Conservation (phyloP, 30 jellyfish, hydroid and myxozoan genomes). For the Aurelia aurita complex sp. Pacific region DNA sequence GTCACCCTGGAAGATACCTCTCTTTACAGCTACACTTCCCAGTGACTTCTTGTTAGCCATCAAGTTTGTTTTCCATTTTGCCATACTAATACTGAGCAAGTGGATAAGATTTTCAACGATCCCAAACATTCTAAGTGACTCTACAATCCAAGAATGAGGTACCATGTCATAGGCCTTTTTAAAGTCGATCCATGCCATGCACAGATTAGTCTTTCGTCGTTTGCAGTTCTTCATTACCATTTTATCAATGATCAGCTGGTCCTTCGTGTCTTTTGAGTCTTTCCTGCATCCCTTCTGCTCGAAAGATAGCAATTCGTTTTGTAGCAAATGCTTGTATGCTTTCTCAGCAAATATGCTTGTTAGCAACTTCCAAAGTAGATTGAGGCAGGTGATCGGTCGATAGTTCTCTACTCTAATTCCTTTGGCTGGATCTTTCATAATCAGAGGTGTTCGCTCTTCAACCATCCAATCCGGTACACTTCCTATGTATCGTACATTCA, state of each 20-base stretch:
- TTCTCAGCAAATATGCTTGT: not conserved
- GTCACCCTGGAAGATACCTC: slow-evolving; percentile 40
- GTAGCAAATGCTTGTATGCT: too few relatives aligned
- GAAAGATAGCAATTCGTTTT: not conserved
- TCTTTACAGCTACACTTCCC: not conserved
- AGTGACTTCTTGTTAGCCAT: too few relatives aligned
- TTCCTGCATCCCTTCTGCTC: slow-evolving; percentile 21
- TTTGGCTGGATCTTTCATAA: slow-evolving; percentile 12
- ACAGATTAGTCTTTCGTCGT: not conserved
- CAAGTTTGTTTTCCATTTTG: too few relatives aligned
- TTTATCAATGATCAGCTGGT: too few relatives aligned
- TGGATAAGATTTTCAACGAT: not conserved
- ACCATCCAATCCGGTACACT: slow-evolving; percentile 1
- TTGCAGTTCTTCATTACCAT: not conserved
- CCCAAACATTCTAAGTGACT: not conserved
- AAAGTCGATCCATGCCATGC: slow-evolving; percentile 8
- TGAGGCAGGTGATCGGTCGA: slow-evolving; percentile 23
- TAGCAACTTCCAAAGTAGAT: not conserved
- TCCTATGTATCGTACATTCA: slow-evolving; percentile 14
- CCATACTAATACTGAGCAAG: too few relatives aligned
- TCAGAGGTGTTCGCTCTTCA: slow-evolving; percentile 37
- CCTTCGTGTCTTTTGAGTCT: not conserved
- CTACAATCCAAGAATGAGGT: slow-evolving; percentile 1
- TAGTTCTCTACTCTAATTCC: slow-evolving; percentile 20
- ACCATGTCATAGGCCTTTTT: slow-evolving; percentile 4